phyloP scores from a whole-genome alignment of 2,888 invertebrate species.

The Pandemis cinnamomeana region DNA sequence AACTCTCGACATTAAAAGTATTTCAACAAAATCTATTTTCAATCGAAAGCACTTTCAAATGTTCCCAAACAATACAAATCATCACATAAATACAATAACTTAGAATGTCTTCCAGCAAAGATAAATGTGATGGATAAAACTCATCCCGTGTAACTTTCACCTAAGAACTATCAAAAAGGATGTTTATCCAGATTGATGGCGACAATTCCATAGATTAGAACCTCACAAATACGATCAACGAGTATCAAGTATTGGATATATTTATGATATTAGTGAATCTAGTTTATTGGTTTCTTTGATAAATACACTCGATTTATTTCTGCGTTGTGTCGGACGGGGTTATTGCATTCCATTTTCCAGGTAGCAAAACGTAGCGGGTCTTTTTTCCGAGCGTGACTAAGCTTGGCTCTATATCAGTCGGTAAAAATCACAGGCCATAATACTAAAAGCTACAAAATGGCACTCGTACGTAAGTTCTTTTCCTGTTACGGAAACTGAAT shows the following conservation, averaged over 20 bases:
- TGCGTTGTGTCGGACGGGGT: constrained; percentile 21
- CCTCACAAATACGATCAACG: constrained; percentile 28
- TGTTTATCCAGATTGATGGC: constrained; percentile 34
- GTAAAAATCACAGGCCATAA: constrained; percentile 23
- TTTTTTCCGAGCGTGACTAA: constrained; percentile 31
- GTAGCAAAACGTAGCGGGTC: constrained; percentile 18
- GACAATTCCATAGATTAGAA: constrained; percentile 32
- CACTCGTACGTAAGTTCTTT: neutral
- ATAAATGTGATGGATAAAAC: constrained; percentile 18
- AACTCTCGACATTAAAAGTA: too few relatives aligned
- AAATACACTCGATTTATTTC: constrained; percentile 37
- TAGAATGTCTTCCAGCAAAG: constrained; percentile 2
- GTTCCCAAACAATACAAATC: neutral
- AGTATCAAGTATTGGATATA: constrained; percentile 33
- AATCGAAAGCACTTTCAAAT: neutral
- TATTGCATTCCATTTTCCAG: constrained; percentile 38
- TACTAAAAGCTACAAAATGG: constrained; percentile 28
- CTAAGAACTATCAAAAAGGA: constrained; percentile 38
- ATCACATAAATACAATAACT: neutral
- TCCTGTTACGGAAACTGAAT: neutral
- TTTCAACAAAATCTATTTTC: too few relatives aligned
- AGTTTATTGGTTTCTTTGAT: constrained; percentile 38
- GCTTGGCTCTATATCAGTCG: constrained; percentile 33
- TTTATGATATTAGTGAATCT: constrained; percentile 37
- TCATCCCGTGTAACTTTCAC: constrained; percentile 33